Evolutionary conservation across 2,113 vertebrate species (phyloP).

Genomic region (Beaufortia kweichowensis): DNA sequence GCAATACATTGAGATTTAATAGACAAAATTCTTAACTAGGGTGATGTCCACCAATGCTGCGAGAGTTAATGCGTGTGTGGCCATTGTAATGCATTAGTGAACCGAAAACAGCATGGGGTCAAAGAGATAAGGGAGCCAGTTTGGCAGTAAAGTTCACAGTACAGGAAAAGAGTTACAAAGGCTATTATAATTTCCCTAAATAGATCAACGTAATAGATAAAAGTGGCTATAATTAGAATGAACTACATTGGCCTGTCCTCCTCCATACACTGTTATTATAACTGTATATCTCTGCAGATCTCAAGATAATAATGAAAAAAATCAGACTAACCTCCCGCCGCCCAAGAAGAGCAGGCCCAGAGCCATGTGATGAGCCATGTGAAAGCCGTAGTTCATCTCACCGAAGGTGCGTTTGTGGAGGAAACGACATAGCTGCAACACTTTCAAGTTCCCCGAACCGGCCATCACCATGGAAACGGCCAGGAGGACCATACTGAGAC

Average conservation of each 20-base stretch:
- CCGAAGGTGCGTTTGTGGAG: slow-evolving; percentile 92
- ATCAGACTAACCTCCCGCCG: slow-evolving; percentile 84
- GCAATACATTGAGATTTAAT: neutral
- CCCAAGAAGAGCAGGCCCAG: slow-evolving; percentile 94
- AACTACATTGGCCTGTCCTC: neutral
- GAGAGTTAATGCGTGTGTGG: neutral
- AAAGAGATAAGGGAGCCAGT: neutral
- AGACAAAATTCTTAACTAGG: neutral
- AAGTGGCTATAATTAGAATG: neutral
- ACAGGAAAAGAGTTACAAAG: slow-evolving; percentile 16
- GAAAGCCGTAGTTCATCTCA: slow-evolving; percentile 98
- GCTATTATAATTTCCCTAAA: neutral
- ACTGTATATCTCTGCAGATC: too few relatives aligned
- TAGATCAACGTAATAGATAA: neutral
- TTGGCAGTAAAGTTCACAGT: neutral
- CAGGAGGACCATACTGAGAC: slow-evolving; percentile 90
- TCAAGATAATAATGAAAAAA: too few relatives aligned
- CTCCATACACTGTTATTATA: neutral
- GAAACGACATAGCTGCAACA: slow-evolving; percentile 93
- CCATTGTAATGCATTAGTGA: neutral
- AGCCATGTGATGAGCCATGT: slow-evolving; percentile 97
- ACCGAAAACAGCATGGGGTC: slow-evolving; percentile 24
- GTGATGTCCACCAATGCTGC: neutral
- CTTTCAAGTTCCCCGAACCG: slow-evolving; percentile 90
- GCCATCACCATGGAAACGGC: slow-evolving; percentile 96